Conservation (phyloP, 53 echinoderm and acorn worm genomes). For the Henricia sp. region DNA sequence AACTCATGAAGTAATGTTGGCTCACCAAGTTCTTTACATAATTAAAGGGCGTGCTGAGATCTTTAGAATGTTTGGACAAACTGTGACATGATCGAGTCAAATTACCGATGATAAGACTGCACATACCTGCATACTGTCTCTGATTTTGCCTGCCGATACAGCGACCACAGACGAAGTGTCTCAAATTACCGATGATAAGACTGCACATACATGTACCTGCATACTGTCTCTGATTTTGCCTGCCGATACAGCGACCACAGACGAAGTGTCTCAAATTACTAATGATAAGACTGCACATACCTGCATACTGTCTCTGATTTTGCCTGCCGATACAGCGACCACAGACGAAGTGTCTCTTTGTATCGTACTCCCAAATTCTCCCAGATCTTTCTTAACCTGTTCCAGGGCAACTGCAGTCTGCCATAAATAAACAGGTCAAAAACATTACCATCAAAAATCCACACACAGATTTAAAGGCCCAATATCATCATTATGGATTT, state of each 20-base stretch:
- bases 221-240: slow-evolving; percentile 75
- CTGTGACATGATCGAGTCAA: no score
- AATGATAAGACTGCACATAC: no score
- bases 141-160: slow-evolving; percentile 74
- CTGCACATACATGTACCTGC: slow-evolving; percentile 95
- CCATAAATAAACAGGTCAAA: not conserved
- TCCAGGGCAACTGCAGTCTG: slow-evolving; percentile 85
- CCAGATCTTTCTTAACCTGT: slow-evolving; percentile 85
- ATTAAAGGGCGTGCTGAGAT: no score
- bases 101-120: no score
- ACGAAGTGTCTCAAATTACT: slow-evolving; percentile 87
- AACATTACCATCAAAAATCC: not conserved
- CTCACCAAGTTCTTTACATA: no score
- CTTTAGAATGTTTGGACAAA: no score
- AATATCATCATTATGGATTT: not conserved
- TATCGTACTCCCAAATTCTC: slow-evolving; percentile 87
- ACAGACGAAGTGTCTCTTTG: slow-evolving; percentile 87
- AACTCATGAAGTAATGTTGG: no score
- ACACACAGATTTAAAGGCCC: not conserved
- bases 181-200: slow-evolving; percentile 82
- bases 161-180: slow-evolving; percentile 91
- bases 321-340: slow-evolving; percentile 79
- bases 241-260: slow-evolving; percentile 82
- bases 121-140: slow-evolving; percentile 83
- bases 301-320: slow-evolving; percentile 81